A percentile compares a stretch with the other conserved stretches of the same genome.
Conservation (phyloP, 2,113 vertebrate species). For the Etheostoma cragini region DNA sequence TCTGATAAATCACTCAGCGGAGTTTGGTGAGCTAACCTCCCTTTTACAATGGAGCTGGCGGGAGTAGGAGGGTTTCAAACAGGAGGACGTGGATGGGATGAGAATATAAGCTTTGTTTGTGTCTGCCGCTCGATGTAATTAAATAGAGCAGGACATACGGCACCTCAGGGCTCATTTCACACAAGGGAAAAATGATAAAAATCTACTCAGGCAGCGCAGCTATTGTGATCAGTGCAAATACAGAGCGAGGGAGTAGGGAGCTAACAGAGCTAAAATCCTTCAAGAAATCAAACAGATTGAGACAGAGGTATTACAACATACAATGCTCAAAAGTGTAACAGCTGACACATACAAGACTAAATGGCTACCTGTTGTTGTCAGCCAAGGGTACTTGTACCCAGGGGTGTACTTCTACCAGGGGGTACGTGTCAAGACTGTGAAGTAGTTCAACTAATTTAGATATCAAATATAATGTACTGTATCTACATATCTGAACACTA, state of each 20-base stretch:
- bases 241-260: not conserved
- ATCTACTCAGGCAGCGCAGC: slow-evolving; percentile 53
- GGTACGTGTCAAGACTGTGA: no score
- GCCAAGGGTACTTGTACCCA: not conserved
- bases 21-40: slow-evolving; percentile 55
- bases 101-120: slow-evolving; percentile 42
- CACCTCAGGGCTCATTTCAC: slow-evolving; percentile 61
- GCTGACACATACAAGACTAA: not conserved
- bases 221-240: slow-evolving; percentile 55
- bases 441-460: not conserved
- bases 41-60: slow-evolving; percentile 22
- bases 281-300: not conserved
- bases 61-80: not conserved
- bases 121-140: slow-evolving; percentile 51
- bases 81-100: slow-evolving; percentile 39
- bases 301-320: not conserved
- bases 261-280: slow-evolving; percentile 4
- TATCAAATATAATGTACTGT: no score
- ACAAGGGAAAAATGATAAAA: slow-evolving; percentile 55
- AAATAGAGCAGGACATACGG: slow-evolving; percentile 47
- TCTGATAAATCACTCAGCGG: slow-evolving; percentile 66
- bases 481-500: not conserved
- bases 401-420: not conserved
- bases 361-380: not conserved
- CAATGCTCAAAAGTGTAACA: not conserved